A percentile compares a stretch with the other conserved stretches of the same genome.
These are phyloP conservation scores for Agrilus cyanescens DNA, from an alignment of 2,888 invertebrate species.

Conservation along the genomic window DNA sequence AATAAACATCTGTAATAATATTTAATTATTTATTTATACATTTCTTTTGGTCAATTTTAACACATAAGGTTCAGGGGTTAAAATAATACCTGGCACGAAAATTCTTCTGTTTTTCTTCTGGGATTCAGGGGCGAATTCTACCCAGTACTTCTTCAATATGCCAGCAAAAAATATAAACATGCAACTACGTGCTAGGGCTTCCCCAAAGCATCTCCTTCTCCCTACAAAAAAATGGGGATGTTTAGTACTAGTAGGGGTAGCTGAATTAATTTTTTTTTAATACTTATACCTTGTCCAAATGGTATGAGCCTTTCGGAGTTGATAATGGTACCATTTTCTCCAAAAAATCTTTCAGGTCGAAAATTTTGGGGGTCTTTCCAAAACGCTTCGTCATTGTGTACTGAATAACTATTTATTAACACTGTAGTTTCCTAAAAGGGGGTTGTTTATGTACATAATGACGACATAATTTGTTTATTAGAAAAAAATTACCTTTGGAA, in stretches of 20 bases:
- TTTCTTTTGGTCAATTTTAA: constrained; percentile 9
- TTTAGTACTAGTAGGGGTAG: neutral
- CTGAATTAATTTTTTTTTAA: neutral
- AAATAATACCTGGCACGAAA: constrained; percentile 43
- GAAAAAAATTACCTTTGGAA: constrained; percentile 26
- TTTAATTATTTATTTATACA: too few species aligned
- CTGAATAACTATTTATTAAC: constrained; percentile 33
- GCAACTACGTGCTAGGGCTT: constrained; percentile 47
- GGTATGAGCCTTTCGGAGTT: constrained; percentile 27
- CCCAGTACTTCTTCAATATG: constrained; percentile 47
- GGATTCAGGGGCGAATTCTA: constrained; percentile 34
- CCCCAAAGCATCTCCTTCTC: constrained; percentile 52
- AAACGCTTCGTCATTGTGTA: constrained; percentile 43
- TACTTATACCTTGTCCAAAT: constrained; percentile 32
- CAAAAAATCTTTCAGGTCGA: constrained; percentile 51
- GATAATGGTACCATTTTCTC: constrained; percentile 27
- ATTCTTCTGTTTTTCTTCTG: constrained; percentile 30
- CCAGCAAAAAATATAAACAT: constrained; percentile 49
- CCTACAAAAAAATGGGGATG: constrained; percentile 34
- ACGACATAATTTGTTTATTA: neutral
- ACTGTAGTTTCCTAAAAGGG: constrained; percentile 28
- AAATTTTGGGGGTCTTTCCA: constrained; percentile 52
- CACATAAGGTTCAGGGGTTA: constrained; percentile 16
- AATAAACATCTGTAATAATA: too few species aligned
- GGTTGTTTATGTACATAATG: constrained; percentile 1